Conservation (phyloP, 2,113 vertebrate species). For the Rhabdornis inornatus region DNA sequence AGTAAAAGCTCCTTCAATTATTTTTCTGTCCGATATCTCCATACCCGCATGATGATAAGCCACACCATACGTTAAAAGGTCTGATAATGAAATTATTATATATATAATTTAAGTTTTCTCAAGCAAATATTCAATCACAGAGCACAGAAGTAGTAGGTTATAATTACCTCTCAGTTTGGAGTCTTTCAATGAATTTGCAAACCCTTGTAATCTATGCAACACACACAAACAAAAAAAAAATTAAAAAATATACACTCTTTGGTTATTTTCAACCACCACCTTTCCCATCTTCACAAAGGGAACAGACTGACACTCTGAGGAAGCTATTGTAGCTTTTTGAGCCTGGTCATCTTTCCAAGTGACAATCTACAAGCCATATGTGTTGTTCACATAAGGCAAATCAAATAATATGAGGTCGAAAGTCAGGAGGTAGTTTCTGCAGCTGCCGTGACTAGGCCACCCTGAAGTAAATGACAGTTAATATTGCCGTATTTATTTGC, state of each 20-base stretch:
- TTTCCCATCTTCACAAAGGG: neutral
- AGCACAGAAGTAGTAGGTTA: neutral
- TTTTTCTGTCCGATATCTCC: constrained; percentile 88
- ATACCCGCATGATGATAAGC: constrained; percentile 96
- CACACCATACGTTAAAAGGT: constrained; percentile 84
- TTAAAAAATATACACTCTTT: neutral
- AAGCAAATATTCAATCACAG: neutral
- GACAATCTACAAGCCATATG: neutral
- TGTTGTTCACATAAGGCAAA: neutral
- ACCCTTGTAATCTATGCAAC: constrained; percentile 81
- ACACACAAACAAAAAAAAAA: neutral
- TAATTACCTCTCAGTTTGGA: constrained; percentile 88
- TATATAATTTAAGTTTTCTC: neutral
- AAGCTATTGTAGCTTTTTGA: neutral
- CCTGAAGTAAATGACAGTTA: neutral
- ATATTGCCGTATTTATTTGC: neutral
- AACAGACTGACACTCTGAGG: neutral
- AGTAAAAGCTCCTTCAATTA: constrained; percentile 86
- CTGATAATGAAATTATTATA: constrained; percentile 67
- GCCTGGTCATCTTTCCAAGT: neutral
- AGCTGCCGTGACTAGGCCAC: neutral
- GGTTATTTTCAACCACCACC: neutral
- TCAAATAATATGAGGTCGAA: neutral
- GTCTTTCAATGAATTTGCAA: constrained; percentile 85
- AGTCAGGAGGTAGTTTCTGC: neutral